Base-by-base conservation (phyloP, 2,797 vertebrate species). In the Enteromius anoplus region DNA sequence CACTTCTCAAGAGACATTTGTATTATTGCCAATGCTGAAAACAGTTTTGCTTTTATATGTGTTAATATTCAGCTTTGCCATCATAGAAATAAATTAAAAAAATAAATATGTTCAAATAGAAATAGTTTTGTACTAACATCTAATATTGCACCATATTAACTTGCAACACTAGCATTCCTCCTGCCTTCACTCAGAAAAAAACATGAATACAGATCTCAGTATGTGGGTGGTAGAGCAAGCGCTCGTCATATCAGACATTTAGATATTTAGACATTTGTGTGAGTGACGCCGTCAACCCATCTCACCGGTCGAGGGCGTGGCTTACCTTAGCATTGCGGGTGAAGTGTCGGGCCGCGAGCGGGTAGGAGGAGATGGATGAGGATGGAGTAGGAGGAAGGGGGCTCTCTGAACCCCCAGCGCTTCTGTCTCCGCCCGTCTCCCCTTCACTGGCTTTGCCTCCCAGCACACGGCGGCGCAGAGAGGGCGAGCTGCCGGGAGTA, bases 401-500 rank as follows among this genome's bases (percentile, higher is more conserved):
- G 29, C 94, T 93, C 32, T 95, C 95, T 0, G 89, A 86, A 32
- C 88, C 89, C 29, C 78, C 92, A 17, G 84, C 29, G 0, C 78
- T 72, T 72, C 87, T 89, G 80, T 92, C 93, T 69, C 89, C 92
- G 12, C 85, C 91, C 45, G 89, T 91, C 82, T 95, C 95, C 0
- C 87, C 88, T 86, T 95, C 95, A 0, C 94, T 93, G 89, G 93
- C 92, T 47, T 94, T 89, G 70, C 94, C 91, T 78, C 95, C 95
- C 19, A 96, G 90, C 77, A 97, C 93, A 79, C 96, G 94, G 83
- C 95, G 96, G 6, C 96, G 95, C 88, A 97, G 89, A 21, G 96
- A 96, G 0, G 97, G 97, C 64, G 97, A 97, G 92, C 94, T 97
- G 90, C 95, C 96, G 0, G 96, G 96, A 2, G 96, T 96, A 92